Percentiles rank a stretch among this genome's conserved stretches.
Evolutionary conservation across 2,113 vertebrate species (phyloP).

Genomic region (Daubentonia madagascariensis): DNA sequence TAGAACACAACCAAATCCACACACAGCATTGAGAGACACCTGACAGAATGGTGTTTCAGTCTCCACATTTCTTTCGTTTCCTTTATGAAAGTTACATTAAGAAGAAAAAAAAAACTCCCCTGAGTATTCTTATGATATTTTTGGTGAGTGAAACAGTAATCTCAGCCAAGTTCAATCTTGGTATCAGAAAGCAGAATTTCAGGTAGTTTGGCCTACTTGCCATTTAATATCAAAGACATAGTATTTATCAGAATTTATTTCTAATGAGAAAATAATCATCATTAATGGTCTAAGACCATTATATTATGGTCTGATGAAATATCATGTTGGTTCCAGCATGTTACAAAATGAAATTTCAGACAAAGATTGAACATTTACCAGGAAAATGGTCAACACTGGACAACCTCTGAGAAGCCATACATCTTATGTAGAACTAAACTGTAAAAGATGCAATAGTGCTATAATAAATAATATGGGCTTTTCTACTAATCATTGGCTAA

Average conservation of each 20-base stretch:
- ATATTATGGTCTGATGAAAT: background rate
- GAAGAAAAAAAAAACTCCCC: conserved; percentile 14
- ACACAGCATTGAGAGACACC: background rate
- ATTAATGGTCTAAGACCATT: background rate
- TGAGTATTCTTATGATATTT: conserved; percentile 9
- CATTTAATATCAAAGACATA: background rate
- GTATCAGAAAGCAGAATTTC: conserved; percentile 13
- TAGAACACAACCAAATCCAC: background rate
- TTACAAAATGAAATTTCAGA: conserved; percentile 12
- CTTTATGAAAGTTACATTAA: conserved; percentile 54
- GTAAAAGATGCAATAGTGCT: background rate
- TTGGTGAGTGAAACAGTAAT: conserved; percentile 44
- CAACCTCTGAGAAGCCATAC: background rate
- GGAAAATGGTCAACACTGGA: background rate
- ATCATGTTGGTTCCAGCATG: background rate
- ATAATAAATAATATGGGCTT: background rate
- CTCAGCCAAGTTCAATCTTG: conserved; percentile 29
- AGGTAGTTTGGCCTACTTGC: background rate
- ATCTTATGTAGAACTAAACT: background rate
- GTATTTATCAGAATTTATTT: background rate
- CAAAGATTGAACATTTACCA: background rate
- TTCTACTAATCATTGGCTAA: background rate
- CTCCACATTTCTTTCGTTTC: conserved; percentile 61
- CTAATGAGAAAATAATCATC: background rate
- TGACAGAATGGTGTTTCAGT: background rate